Base-by-base conservation (phyloP, 2,797 vertebrate species). In the Thripadectes ignobilis region DNA sequence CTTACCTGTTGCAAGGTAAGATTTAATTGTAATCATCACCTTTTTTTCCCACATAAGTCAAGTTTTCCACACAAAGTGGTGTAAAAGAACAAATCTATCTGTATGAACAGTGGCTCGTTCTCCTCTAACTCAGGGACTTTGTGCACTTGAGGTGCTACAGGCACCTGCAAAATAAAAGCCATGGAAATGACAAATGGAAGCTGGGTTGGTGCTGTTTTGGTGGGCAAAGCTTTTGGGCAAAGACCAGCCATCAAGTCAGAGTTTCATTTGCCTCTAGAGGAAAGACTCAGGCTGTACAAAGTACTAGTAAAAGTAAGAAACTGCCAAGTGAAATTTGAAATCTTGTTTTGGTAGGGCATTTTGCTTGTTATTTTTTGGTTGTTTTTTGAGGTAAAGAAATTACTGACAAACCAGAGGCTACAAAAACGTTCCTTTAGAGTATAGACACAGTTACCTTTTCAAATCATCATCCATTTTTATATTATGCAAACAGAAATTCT, bases 61-160 rank as follows among this genome's bases (percentile, higher is more conserved):
- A 57, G 10, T 15, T 59, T 76, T 46, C 22, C 5, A 17, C 3
- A 3, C 21, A 5, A 62, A 62, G 39, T 22, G 14, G 11, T 58
- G 20, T 48, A 21, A 82, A 76, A 52, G 5, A 38, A 5, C 11
- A 41, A 18, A 14, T 49, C 16, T 58, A 10, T 32, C 27, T 52
- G 10, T 67, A 5, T 4, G 20, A 59, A 18, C 2, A 49, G 41
- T 38, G 73, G 6, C 11, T 88, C 38, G 3, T 51, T 85, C 72
- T 58, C 10, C 41, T 12, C 4, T 3, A 41, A 15, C 19, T 66
- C 2, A 0, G 34, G 26, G 16, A 29, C 14, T 73, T 62, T 1
- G 3, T 43, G 38, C 1, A 2, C 11, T n/a, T 41, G 4, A 23
- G 30, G 26, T 68, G 36, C 49, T 51, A 18, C 12, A 30, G 45